These are phyloP conservation scores for Natator depressus DNA, from an alignment of 2,113 vertebrate species.

Conservation along the genomic window DNA sequence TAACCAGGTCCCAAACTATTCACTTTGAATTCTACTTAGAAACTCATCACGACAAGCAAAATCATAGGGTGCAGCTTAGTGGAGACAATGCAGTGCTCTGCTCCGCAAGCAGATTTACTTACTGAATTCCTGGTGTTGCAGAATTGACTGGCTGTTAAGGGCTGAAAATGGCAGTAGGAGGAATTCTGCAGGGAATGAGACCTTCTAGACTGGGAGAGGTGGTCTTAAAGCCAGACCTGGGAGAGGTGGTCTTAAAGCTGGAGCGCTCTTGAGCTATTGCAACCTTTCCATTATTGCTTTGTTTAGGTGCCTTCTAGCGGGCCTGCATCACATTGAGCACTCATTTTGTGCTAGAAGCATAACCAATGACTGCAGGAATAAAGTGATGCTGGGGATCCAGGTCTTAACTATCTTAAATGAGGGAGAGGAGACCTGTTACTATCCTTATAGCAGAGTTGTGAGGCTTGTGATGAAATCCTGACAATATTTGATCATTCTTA, in stretches of 20 bases:
- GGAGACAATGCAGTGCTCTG: not conserved
- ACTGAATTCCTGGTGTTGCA: not conserved
- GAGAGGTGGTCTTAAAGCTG: not conserved
- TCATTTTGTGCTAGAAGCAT: not conserved
- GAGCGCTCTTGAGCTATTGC: not conserved
- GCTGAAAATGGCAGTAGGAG: not conserved
- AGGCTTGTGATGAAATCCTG: not conserved
- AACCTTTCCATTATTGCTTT: not conserved
- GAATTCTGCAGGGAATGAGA: not conserved
- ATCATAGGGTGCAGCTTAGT: not conserved
- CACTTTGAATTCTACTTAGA: not conserved
- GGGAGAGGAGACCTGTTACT: not conserved
- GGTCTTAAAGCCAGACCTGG: no score
- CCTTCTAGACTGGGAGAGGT: not conserved
- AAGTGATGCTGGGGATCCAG: not conserved
- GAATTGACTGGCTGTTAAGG: not conserved
- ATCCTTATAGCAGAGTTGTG: fast-evolving
- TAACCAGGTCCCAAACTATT: not conserved
- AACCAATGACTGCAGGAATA: not conserved
- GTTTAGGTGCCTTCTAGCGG: not conserved
- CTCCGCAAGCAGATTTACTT: not conserved
- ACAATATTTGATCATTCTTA: not conserved
- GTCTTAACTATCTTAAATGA: not conserved
- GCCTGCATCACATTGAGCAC: not conserved
- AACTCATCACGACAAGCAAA: not conserved